Base-by-base conservation (phyloP, 2,113 vertebrate genomes). In the Ranitomeya imitator region DNA sequence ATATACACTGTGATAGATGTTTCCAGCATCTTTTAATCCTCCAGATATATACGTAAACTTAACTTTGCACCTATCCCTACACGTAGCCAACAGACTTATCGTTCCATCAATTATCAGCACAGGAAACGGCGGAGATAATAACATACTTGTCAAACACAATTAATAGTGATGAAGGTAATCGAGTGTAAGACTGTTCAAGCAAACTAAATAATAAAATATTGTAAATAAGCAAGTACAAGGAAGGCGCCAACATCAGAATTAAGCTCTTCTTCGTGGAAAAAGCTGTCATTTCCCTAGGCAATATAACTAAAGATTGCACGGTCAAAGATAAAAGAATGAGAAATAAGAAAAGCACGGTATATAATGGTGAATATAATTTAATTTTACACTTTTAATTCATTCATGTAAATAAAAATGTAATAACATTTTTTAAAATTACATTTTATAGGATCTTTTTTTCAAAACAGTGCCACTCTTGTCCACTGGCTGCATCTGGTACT, bases 161-260 rank as follows among this genome's bases (percentile, higher is more conserved):
- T 65, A 87, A 59, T 59, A 65, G 81, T 82, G 82, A 87, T 87
- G 60, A 82, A 69, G 63, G 79, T 87, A 87, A 87, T 87, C 82
- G 65, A 87, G 77, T 87, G 78, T 26, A 80, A 87, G 73, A 37
- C 61, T 82, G 51, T 82, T 87, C 74, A 73, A 87, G 57, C 52
- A 82, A 54, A 81, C 51, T 71, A 80, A 81, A 81, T 71, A 59
- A 71, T 59, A 7, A 87, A 65, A 87, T 87, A 87, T 82, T 82
- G 67, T 69, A 87, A 51, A 51, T 31, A 57, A 82, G 52, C 60
- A 16, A 51, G 59, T 74, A 21, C 65, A 11, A 37, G 57, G 26
- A 60, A 45, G 37, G 37, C 37, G 55, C 4, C 23, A 76, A 26
- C 51, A 8, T 76, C 71, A 76, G 60, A 52, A 51, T 23, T 3